A percentile compares a stretch with the other conserved stretches of the same genome.
Evolutionary conservation across 2,113 vertebrate genomes (phyloP).

Genomic region (human (Homo sapiens)): DNA sequence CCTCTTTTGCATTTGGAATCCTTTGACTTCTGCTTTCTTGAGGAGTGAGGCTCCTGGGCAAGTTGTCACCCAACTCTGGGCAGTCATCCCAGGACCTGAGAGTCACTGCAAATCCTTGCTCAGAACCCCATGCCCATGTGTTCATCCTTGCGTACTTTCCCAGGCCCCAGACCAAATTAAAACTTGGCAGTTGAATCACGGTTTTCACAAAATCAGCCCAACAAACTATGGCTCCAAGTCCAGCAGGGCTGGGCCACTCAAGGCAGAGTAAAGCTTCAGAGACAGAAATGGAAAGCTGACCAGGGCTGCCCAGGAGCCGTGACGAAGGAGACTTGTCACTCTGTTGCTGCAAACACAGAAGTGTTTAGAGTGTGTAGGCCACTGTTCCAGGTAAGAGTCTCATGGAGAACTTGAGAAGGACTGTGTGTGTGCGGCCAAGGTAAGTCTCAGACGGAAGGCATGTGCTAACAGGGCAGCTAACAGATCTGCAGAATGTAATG

Average conservation of each 20-base stretch:
- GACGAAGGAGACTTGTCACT: not conserved
- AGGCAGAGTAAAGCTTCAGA: not conserved
- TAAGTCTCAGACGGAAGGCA: not conserved
- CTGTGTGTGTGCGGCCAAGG: not conserved
- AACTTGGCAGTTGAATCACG: not conserved
- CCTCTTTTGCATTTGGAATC: not conserved
- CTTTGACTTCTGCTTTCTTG: not conserved
- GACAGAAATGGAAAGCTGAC: not conserved
- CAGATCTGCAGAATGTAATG: not conserved
- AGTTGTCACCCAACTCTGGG: not conserved
- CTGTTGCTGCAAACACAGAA: not conserved
- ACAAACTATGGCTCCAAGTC: not conserved
- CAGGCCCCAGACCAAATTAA: not conserved
- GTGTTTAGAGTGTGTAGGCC: not conserved
- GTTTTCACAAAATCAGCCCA: not conserved
- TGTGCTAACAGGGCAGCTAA: not conserved
- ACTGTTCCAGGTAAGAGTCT: not conserved
- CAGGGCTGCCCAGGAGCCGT: rapidly evolving
- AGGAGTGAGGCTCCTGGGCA: not conserved
- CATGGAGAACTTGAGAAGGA: not conserved
- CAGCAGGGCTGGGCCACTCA: not conserved
- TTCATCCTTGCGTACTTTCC: not conserved
- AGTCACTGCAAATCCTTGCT: not conserved
- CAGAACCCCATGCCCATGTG: rapidly evolving
- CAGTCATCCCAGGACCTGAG: not conserved